Conservation (phyloP, 2,797 vertebrate genomes). For the Eulemur albifrons region DNA sequence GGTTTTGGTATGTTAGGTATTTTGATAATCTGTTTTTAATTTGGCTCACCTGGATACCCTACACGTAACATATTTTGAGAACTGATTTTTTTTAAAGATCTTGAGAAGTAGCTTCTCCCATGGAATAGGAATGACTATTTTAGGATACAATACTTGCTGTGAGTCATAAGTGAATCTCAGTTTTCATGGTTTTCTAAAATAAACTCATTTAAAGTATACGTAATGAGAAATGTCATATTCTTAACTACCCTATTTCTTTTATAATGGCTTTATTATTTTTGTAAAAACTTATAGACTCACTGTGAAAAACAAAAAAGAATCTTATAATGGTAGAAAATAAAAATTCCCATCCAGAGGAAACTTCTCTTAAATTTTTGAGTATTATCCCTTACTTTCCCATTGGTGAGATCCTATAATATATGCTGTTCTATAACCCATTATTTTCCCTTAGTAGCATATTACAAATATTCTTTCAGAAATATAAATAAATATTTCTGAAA, state of each 20-base stretch:
- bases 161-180: conserved; percentile 64
- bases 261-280: conserved; percentile 58
- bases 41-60: conserved; percentile 7
- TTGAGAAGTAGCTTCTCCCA: conserved; percentile 43
- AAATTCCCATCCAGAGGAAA: background rate
- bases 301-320: conserved; percentile 45
- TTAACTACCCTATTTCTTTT: conserved; percentile 48
- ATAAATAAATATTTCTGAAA: background rate
- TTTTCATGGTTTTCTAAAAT: conserved; percentile 76
- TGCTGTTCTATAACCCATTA: background rate
- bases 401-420: background rate
- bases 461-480: background rate
- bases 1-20: background rate
- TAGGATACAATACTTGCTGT: conserved; percentile 56
- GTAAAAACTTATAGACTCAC: background rate
- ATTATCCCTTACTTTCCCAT: background rate
- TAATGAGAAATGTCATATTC: conserved; percentile 53
- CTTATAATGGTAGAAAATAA: conserved; percentile 45
- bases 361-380: background rate
- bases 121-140: conserved; percentile 67
- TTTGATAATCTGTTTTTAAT: conserved; percentile 23
- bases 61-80: conserved; percentile 42
- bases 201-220: conserved; percentile 64
- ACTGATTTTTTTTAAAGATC: background rate
- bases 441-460: conserved; percentile 21